These are phyloP conservation scores for Zhuqinia jingwanae DNA, from an alignment of 2,888 invertebrate species.

Conservation along the genomic window DNA sequence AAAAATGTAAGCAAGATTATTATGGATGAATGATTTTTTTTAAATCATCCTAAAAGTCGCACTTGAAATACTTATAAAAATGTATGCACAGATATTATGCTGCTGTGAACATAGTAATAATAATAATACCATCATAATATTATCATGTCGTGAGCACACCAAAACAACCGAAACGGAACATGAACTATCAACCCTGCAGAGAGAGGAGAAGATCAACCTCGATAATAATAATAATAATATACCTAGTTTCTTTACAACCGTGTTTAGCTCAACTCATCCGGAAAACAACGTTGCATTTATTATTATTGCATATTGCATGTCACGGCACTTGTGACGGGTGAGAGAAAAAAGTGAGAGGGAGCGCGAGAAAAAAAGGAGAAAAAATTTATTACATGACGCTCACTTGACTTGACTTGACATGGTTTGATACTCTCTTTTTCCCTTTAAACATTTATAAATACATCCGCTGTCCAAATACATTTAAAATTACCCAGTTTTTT, in stretches of 20 bases:
- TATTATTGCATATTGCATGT: constrained; percentile 59
- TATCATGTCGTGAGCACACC: not conserved
- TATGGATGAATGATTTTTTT: not conserved
- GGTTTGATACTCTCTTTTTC: constrained; percentile 40
- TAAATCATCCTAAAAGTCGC: not conserved
- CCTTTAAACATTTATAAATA: constrained; percentile 24
- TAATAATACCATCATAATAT: not conserved
- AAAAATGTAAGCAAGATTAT: constrained; percentile 8
- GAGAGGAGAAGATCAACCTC: constrained; percentile 49
- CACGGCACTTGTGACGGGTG: constrained; percentile 12
- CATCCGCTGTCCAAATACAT: constrained; percentile 7
- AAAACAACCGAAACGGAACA: constrained; percentile 29
- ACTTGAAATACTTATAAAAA: constrained; percentile 12
- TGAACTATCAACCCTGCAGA: constrained; percentile 17
- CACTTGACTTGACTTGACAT: constrained; percentile 35
- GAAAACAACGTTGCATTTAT: constrained; percentile 71
- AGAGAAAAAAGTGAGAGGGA: not conserved
- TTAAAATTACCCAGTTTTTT: not conserved
- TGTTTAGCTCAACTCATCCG: constrained; percentile 72
- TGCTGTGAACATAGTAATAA: not conserved
- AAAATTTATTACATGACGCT: constrained; percentile 52
- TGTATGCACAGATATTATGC: not conserved
- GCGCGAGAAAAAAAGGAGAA: not conserved
- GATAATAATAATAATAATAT: constrained; percentile 68
- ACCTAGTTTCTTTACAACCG: constrained; percentile 59